phyloP scores from a whole-genome alignment of 2,113 vertebrate genomes.

The Megaceryle maxima region DNA sequence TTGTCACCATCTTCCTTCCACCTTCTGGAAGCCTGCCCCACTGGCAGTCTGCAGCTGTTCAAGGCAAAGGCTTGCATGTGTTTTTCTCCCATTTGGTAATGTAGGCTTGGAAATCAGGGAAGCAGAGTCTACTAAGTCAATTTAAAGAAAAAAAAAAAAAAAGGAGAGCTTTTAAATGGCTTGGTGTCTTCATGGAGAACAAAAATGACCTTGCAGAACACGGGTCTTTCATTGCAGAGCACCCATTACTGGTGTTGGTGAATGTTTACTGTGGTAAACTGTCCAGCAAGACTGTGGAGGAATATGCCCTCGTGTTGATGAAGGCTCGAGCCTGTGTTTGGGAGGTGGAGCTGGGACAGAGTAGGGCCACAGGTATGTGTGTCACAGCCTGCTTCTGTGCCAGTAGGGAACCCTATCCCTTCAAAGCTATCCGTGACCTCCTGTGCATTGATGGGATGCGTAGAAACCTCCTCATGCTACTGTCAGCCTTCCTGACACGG shows the following conservation, averaged over 20 bases:
- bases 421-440: neutral
- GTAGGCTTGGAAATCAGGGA: neutral
- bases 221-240: fast-evolving
- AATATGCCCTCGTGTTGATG: neutral
- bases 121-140: neutral
- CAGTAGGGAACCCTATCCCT: neutral
- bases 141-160: neutral
- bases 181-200: neutral
- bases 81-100: neutral
- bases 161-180: neutral
- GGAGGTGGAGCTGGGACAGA: neutral
- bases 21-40: slow-evolving; percentile 26
- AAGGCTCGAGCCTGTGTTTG: neutral
- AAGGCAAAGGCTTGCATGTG: neutral
- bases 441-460: neutral
- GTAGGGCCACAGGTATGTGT: neutral
- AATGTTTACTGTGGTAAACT: neutral
- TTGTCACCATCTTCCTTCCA: slow-evolving; percentile 43
- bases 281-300: neutral
- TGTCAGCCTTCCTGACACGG: neutral
- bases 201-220: neutral
- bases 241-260: neutral
- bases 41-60: slow-evolving; percentile 26
- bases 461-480: neutral
- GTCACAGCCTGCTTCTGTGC: neutral